Evolutionary conservation across 2,888 invertebrate species (phyloP).

Genomic region (Lasioglossum malachurum): DNA sequence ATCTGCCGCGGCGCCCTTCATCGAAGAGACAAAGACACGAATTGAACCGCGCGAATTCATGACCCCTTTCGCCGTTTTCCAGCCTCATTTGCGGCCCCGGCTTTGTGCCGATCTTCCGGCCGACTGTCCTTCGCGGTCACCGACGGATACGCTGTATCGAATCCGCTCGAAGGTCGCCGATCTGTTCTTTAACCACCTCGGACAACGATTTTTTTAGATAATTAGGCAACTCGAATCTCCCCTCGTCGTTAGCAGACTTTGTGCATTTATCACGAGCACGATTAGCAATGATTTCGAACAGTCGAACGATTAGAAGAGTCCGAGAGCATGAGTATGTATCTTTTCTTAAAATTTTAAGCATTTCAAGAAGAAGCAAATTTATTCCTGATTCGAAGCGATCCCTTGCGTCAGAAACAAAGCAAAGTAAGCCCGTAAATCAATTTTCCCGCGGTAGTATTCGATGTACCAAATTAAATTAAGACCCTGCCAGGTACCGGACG

Average conservation of each 20-base stretch:
- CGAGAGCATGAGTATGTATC: too few species aligned
- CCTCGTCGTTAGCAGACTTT: too few species aligned
- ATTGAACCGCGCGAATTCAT: conserved; percentile 77
- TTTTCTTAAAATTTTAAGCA: background rate
- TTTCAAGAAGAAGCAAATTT: background rate
- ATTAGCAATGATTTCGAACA: too few species aligned
- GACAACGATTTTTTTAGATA: background rate
- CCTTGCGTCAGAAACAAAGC: background rate
- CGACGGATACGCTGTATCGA: background rate
- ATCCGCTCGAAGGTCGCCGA: background rate
- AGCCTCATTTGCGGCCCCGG: conserved; percentile 32
- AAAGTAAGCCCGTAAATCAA: background rate
- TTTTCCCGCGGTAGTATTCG: too few species aligned
- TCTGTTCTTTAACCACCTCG: background rate
- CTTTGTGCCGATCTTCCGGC: background rate
- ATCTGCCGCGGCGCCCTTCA: conserved; percentile 78
- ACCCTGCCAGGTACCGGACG: background rate
- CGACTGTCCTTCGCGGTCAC: background rate
- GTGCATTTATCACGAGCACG: background rate
- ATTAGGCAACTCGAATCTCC: background rate
- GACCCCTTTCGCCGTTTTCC: conserved; percentile 67
- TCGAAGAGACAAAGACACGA: conserved; percentile 82
- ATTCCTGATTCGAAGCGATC: background rate
- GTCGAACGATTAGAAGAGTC: background rate
- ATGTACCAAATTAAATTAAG: background rate